Base-by-base conservation (phyloP, 2,797 vertebrate genomes). In the Rhinichthys osculus region DNA sequence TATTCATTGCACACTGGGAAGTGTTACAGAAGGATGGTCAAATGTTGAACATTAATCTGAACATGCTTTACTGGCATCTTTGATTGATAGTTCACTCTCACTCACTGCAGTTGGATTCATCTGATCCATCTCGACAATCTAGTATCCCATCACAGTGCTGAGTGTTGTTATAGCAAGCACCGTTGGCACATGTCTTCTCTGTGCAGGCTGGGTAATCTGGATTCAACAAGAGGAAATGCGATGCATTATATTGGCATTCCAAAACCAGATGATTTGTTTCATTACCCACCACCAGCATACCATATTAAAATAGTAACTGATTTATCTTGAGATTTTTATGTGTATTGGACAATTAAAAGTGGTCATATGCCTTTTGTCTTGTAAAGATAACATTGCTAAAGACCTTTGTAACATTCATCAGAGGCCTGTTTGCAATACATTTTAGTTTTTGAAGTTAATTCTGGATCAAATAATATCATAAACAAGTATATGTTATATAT, bases 21-120 rank as follows among this genome's bases (percentile, higher is more conserved):
- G n/a, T n/a, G n/a, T n/a, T n/a, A n/a, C n/a, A n/a, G 40, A 17
- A 38, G 16, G 7, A 35, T 67, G 35, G 21, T 35, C 4, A 78
- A 62, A 78, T 64, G 9, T 17, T 66, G 33, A 78, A 52, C n/a
- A 23, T 64, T 30, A 7, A 7, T 21, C 35, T 17, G 6, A 27
- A 85, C 21, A 84, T 2, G 66, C 9, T 62, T 11, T 13, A n/a
- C 9, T 17, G 3, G 71, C 13, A 19, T 67, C 7, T 50, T 7
- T 62, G n/a, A 59, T 44, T 76, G 69, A 72, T 1, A 86, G 8
- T 74, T 30, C 38, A 44, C 21, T 79, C 27, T 38, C 30, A 82
- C 95, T 93, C 80, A 95, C 95, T 93, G 89, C 95, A 95, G 89
- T 95, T 95, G 85, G 30, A 89, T 87, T 95, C 95, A 88, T 95